These are phyloP conservation scores for Pleuronectes platessa DNA, from an alignment of 2,113 vertebrate genomes.

Conservation along the genomic window DNA sequence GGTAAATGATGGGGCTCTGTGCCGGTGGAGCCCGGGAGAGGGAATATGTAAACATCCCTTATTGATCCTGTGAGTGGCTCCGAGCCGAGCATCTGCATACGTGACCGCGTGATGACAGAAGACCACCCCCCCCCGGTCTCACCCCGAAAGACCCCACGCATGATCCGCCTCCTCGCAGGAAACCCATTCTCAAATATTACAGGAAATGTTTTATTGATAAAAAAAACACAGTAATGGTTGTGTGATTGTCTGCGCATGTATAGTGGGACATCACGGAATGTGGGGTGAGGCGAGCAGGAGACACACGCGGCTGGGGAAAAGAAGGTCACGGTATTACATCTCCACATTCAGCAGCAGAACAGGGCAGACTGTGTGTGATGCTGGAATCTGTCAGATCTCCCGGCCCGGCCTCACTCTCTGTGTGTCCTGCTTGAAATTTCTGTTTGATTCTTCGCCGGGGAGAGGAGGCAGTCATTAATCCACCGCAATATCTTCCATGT, in stretches of 20 bases:
- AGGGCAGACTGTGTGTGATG: constrained; percentile 67
- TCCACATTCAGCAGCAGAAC: constrained; percentile 64
- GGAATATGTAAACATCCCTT: constrained; percentile 59
- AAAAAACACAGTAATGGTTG: neutral
- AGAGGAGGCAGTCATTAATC: constrained; percentile 78
- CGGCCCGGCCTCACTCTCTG: constrained; percentile 67
- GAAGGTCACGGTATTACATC: constrained; percentile 61
- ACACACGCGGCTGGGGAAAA: constrained; percentile 36
- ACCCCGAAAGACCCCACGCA: constrained; percentile 6
- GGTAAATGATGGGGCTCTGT: constrained; percentile 76
- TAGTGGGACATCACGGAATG: constrained; percentile 25
- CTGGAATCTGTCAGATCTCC: constrained; percentile 76
- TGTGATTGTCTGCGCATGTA: constrained; percentile 3
- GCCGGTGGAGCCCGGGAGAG: constrained; percentile 55
- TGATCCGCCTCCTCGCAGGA: constrained; percentile 18
- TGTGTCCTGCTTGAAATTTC: constrained; percentile 81
- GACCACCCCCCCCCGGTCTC: constrained; percentile 2
- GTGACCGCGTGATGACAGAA: constrained; percentile 43
- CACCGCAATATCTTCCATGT: constrained; percentile 74
- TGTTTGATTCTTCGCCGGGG: constrained; percentile 75
- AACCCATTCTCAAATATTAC: constrained; percentile 31
- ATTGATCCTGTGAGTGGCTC: constrained; percentile 66
- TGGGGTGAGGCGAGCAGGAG: constrained; percentile 39
- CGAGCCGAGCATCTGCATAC: constrained; percentile 40
- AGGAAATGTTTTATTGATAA: constrained; percentile 40